Conservation (phyloP, 2,797 vertebrate species). For the Geotrypetes seraphini region DNA sequence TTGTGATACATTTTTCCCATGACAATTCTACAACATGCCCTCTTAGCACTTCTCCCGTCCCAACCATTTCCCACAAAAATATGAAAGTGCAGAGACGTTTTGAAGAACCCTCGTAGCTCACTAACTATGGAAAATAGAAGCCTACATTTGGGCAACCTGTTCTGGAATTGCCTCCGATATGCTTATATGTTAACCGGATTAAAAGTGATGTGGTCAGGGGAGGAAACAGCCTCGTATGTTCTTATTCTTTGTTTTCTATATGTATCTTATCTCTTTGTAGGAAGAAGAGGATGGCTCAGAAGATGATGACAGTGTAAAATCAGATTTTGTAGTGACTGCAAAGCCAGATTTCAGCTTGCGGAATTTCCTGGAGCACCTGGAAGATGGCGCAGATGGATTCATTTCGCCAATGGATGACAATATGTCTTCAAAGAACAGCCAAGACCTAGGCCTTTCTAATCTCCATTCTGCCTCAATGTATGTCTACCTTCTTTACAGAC, state of each 20-base stretch:
- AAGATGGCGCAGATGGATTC: slow-evolving; percentile 84
- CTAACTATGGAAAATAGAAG: no score
- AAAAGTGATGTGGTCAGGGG: no score
- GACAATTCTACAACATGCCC: no score
- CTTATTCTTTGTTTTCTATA: neutral
- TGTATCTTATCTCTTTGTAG: slow-evolving; percentile 27
- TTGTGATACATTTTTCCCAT: no score
- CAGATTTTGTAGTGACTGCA: slow-evolving; percentile 59
- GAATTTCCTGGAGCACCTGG: slow-evolving; percentile 77
- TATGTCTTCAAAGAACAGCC: slow-evolving; percentile 66
- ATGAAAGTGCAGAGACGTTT: no score
- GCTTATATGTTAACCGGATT: no score
- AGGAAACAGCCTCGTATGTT: no score
- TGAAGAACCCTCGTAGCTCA: no score
- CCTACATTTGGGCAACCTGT: no score
- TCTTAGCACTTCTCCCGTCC: no score
- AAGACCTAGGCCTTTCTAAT: slow-evolving; percentile 84
- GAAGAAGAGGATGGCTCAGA: slow-evolving; percentile 92
- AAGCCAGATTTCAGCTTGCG: slow-evolving; percentile 67
- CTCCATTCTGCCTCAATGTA: slow-evolving; percentile 90
- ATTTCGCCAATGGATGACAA: slow-evolving; percentile 89
- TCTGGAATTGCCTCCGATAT: no score
- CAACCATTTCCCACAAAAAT: no score
- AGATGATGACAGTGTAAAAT: slow-evolving; percentile 68
- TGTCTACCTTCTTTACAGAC: slow-evolving; percentile 10